Evolutionary conservation across 1,140 invertebrate genomes (phyloP).

Genomic region (Bombus superbus): DNA sequence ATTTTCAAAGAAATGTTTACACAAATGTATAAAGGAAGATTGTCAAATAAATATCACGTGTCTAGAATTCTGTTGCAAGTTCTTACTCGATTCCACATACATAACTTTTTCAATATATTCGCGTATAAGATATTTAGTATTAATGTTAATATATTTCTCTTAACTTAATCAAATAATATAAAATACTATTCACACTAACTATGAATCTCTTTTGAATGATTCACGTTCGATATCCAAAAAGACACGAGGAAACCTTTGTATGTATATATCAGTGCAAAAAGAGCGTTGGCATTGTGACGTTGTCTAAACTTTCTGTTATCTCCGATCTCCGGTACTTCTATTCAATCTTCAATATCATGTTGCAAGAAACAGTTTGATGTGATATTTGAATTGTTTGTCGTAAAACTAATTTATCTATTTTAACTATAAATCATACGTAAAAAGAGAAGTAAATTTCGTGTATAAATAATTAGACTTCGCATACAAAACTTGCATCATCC

Average conservation of each 20-base stretch:
- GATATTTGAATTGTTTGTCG: neutral
- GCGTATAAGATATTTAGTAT: neutral
- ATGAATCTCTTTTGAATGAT: neutral
- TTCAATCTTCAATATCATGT: neutral
- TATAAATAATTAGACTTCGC: neutral
- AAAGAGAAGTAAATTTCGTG: neutral
- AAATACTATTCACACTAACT: neutral
- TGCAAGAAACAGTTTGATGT: neutral
- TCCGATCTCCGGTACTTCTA: neutral
- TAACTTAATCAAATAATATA: neutral
- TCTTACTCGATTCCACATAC: neutral
- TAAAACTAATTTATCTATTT: neutral
- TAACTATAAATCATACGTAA: neutral
- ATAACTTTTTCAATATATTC: neutral
- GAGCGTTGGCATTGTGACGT: neutral
- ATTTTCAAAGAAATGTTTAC: neutral
- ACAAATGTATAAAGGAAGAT: neutral
- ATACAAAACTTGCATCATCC: neutral
- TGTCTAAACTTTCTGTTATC: neutral
- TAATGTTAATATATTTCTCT: neutral
- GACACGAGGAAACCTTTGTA: no score
- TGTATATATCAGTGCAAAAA: no score
- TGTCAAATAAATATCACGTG: constrained; percentile 28
- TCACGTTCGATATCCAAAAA: neutral
- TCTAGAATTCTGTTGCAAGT: neutral